Percentiles rank a stretch among this genome's conserved stretches.
phyloP scores from a whole-genome alignment of 2,797 vertebrate species.

The Notolepis coatsorum region DNA sequence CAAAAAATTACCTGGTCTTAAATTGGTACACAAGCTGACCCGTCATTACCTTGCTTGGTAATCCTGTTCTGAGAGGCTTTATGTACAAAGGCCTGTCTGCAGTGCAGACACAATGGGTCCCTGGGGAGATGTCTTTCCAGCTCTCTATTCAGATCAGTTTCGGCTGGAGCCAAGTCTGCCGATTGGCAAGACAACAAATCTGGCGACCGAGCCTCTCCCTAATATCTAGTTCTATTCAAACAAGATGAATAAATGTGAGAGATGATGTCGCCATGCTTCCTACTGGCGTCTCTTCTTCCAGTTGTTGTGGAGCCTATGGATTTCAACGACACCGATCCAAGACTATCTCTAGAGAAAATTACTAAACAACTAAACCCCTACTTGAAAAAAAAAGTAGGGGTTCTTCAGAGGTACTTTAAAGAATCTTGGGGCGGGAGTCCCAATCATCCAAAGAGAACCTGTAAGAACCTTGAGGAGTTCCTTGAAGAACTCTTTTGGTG shows the following conservation, averaged over 20 bases:
- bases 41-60: constrained; percentile 40
- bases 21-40: constrained; percentile 25
- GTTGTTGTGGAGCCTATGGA: not conserved
- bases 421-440: too few relatives aligned
- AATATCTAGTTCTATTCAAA: constrained; percentile 50
- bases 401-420: not conserved
- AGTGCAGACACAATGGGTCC: constrained; percentile 48
- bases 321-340: constrained; percentile 32
- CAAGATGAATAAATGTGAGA: constrained; percentile 37
- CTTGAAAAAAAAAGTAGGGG: not conserved
- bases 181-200: constrained; percentile 59
- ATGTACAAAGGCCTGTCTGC: constrained; percentile 27
- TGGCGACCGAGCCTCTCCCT: constrained; percentile 37
- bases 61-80: constrained; percentile 42
- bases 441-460: too few relatives aligned
- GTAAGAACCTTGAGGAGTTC: too few relatives aligned
- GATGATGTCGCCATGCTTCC: constrained; percentile 34
- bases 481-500: too few relatives aligned
- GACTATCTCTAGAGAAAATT: not conserved
- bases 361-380: not conserved
- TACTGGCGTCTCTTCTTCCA: not conserved
- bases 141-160: constrained; percentile 56
- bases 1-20: constrained; percentile 27
- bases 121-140: constrained; percentile 15
- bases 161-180: constrained; percentile 47